These are phyloP conservation scores for Rhea americana DNA, from an alignment of 2,113 vertebrate species.

Conservation along the genomic window DNA sequence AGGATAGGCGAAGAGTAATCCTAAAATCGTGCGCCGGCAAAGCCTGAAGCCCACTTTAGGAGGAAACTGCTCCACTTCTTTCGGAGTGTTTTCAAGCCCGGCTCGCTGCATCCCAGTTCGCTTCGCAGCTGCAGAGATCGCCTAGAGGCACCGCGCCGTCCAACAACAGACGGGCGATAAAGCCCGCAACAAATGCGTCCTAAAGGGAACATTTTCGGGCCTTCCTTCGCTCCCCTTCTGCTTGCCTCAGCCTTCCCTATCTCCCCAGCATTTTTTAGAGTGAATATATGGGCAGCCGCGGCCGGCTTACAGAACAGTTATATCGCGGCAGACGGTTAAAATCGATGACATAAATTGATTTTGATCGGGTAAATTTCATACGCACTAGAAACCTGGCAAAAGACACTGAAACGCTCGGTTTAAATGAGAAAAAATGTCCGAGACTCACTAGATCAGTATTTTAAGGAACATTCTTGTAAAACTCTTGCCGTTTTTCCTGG, in stretches of 20 bases:
- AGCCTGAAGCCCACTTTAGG: neutral
- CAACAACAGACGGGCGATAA: neutral
- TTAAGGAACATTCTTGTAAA: slow-evolving; percentile 48
- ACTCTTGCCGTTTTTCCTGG: slow-evolving; percentile 18
- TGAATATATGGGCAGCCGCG: neutral
- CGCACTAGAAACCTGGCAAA: slow-evolving; percentile 5
- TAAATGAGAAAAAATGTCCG: slow-evolving; percentile 19
- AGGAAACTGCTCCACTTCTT: neutral
- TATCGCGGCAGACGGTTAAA: neutral
- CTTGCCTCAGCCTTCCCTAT: neutral
- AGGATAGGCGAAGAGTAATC: accelerated
- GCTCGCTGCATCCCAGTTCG: neutral
- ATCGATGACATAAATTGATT: neutral
- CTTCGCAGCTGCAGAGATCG: neutral
- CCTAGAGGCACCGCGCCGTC: neutral
- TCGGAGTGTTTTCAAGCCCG: neutral
- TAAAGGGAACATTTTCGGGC: neutral
- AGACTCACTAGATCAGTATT: neutral
- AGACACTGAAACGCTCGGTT: neutral
- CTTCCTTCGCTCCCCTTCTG: neutral
- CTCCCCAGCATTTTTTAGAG: neutral
- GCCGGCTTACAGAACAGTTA: accelerated
- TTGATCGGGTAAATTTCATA: neutral
- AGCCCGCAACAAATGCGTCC: too few relatives aligned
- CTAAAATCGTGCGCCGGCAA: too few relatives aligned